Evolutionary conservation across 2,113 vertebrate genomes (phyloP).

Genomic region (Malurus melanocephalus): DNA sequence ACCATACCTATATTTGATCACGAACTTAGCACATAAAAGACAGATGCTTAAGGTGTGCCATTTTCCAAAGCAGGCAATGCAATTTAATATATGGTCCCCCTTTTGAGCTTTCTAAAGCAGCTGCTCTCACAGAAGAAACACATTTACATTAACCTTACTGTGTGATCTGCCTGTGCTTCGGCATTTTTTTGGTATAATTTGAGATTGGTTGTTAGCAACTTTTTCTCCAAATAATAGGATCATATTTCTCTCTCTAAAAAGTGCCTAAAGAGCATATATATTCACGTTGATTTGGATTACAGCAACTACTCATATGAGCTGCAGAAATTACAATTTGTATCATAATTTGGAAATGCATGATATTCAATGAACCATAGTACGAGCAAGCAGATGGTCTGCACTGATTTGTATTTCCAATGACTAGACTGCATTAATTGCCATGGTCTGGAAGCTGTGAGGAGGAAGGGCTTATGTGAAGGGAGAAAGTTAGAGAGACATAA

Average conservation of each 20-base stretch:
- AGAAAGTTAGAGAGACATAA: neutral
- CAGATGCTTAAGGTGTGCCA: neutral
- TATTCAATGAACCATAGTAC: neutral
- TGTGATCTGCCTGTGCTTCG: neutral
- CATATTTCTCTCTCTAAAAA: neutral
- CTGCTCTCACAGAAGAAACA: neutral
- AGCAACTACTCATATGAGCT: neutral
- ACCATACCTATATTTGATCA: neutral
- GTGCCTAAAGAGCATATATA: neutral
- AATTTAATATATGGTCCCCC: neutral
- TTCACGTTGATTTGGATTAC: neutral
- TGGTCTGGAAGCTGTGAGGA: fast-evolving
- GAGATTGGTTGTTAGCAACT: neutral
- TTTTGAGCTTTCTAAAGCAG: neutral
- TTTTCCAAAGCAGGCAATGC: neutral
- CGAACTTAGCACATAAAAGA: neutral
- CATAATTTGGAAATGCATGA: neutral
- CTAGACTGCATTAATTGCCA: neutral
- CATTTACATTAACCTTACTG: neutral
- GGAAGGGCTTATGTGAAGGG: fast-evolving
- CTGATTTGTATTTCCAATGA: neutral
- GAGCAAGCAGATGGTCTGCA: neutral
- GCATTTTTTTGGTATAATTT: neutral
- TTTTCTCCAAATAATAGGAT: neutral
- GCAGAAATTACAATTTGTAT: neutral